phyloP scores from a whole-genome alignment of 64 coral and sea anemone species.

The Catalaphyllia jardinei region DNA sequence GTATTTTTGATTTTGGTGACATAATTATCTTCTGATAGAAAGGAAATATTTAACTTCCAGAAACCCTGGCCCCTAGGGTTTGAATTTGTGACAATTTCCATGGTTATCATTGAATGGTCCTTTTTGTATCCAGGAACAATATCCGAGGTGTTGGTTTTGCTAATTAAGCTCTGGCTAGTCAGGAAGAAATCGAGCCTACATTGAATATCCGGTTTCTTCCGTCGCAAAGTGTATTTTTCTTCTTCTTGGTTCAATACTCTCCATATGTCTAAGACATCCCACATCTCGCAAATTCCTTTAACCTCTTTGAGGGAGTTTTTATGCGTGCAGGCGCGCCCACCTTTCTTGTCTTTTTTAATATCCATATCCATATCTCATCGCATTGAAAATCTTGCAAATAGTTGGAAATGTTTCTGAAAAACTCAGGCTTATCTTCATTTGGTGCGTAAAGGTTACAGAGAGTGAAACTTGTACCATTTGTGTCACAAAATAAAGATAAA shows the following conservation, averaged over 20 bases:
- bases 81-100: too few species aligned
- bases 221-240: slow-evolving; percentile 37
- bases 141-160: not conserved
- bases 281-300: not conserved
- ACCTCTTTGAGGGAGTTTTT: slow-evolving; percentile 11
- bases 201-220: slow-evolving; percentile 24
- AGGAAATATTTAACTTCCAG: too few species aligned
- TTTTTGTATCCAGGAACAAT: not conserved
- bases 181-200: not conserved
- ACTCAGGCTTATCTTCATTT: slow-evolving; percentile 53
- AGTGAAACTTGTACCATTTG: slow-evolving; percentile 30
- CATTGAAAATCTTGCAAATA: slow-evolving; percentile 43
- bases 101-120: too few species aligned
- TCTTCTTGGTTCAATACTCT: slow-evolving; percentile 20
- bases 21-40: too few species aligned
- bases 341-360: slow-evolving; percentile 3
- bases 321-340: not conserved
- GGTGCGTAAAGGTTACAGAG: slow-evolving; percentile 42
- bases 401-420: slow-evolving; percentile 26
- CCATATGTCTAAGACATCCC: slow-evolving; percentile 27
- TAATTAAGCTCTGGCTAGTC: not conserved
- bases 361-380: slow-evolving; percentile 25
- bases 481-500: slow-evolving; percentile 42
- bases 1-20: too few species aligned
- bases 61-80: too few species aligned